Base-by-base conservation (phyloP, 1,140 invertebrate species). In the Reticulitermes speratus region DNA sequence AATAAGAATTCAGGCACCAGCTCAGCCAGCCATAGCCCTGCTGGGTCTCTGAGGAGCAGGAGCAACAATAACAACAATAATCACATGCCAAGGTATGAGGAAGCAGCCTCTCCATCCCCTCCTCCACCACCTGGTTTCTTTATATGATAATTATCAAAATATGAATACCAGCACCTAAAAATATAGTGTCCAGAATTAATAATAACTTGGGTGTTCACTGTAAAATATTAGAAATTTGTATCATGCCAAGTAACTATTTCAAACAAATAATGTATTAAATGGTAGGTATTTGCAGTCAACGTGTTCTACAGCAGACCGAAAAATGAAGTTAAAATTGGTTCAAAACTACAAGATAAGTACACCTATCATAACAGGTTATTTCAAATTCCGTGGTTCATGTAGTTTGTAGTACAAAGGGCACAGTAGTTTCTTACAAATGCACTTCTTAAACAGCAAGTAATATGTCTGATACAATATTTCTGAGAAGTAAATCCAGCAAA, bases 41-140 rank as follows among this genome's bases (percentile, higher is more conserved):
- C 87, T 38, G 87, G 87, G 55, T 86, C 85, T 7, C 23, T 86
- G 21, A 19, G 85, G 21, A 82, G n/a, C 8, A 81, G 85, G 85
- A 81, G 81, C 44, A 65, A 69, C 85, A 86, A 69, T 30, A 86
- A 86, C 85, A 86, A 59, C 85, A 86, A 82, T 86, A 86, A 83
- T 52, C 85, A 87, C 48, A 25, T 87, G 44, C 87, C 87, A 87
- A 87, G 87, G 87, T 87, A 87, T 83, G 84, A 86, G 65, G 85
- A 87, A n/a, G 65, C n/a, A 30, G 75, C 65, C 75, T 82, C 65
- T 86, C 75, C 75, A 82, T 65, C 85, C 65, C 25, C 65, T 25
- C n/a, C 65, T 75, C 65, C 65, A 9, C 87, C 85, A 45, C 85
- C 87, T 30, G 87, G 87, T 59, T 87, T 87, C 83, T 87, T 87